These are phyloP conservation scores for Anguilla anguilla DNA, from an alignment of 2,797 vertebrate species.

Conservation along the genomic window DNA sequence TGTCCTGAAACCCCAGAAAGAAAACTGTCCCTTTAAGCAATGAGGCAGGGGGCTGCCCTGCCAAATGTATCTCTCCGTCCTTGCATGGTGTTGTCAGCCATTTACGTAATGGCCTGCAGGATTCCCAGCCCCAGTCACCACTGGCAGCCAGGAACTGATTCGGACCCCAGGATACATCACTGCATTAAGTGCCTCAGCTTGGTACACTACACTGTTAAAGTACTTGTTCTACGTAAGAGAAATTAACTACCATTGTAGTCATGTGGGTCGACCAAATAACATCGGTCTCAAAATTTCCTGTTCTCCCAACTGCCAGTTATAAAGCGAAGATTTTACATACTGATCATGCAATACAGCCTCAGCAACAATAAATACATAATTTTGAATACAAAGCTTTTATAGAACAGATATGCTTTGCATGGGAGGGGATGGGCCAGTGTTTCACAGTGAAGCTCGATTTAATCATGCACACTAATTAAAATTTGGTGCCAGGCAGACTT, in stretches of 20 bases:
- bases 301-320: neutral
- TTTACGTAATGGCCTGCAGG: neutral
- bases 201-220: neutral
- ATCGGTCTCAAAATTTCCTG: neutral
- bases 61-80: neutral
- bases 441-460: neutral
- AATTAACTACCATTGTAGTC: neutral
- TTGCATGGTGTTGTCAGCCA: neutral
- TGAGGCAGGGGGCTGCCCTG: neutral
- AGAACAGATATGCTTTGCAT: neutral
- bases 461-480: neutral
- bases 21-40: too few species aligned
- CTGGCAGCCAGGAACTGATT: neutral
- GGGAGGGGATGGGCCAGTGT: neutral
- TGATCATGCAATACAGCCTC: neutral
- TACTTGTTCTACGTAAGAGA: neutral
- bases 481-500: neutral
- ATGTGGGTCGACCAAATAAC: neutral
- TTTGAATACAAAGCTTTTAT: neutral
- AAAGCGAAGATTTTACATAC: neutral
- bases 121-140: neutral
- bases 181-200: neutral
- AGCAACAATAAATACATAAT: neutral
- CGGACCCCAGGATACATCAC: neutral
- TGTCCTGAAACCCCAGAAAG: too few species aligned